phyloP scores from a whole-genome alignment of 2,888 invertebrate genomes.

The Plutella xylostella region DNA sequence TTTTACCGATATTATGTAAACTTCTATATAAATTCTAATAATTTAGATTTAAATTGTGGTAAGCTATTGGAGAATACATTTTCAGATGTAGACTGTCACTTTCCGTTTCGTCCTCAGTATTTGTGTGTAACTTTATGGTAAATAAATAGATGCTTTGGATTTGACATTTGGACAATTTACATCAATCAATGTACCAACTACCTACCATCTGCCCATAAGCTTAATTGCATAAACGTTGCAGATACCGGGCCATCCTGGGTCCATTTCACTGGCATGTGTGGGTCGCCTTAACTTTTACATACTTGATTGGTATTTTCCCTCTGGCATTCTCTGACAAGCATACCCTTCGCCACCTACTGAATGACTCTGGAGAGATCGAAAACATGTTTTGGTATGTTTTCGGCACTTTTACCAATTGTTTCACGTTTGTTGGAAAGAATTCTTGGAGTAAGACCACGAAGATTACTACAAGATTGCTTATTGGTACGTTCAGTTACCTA shows the following conservation, averaged over 20 bases:
- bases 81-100: no score
- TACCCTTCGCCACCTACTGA: slow-evolving; percentile 73
- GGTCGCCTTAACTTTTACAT: slow-evolving; percentile 77
- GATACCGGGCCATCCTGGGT: slow-evolving; percentile 85
- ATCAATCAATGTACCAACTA: no score
- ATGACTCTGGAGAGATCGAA: slow-evolving; percentile 79
- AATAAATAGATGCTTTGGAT: no score
- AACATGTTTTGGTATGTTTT: slow-evolving; percentile 92
- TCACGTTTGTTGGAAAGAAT: slow-evolving; percentile 76
- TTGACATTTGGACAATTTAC: no score
- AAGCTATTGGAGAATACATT: no score
- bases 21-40: no score
- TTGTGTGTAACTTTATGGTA: no score
- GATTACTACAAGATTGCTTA: slow-evolving; percentile 76
- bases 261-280: slow-evolving; percentile 87
- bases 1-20: no score
- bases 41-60: no score
- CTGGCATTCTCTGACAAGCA: slow-evolving; percentile 80
- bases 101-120: no score
- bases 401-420: slow-evolving; percentile 86
- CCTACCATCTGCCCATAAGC: no score
- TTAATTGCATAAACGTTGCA: slow-evolving; percentile 42
- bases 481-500: slow-evolving; percentile 63
- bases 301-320: slow-evolving; percentile 80
- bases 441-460: slow-evolving; percentile 79